phyloP scores from a whole-genome alignment of 2,113 vertebrate genomes.

The Psammodynastes pulverulentus region DNA sequence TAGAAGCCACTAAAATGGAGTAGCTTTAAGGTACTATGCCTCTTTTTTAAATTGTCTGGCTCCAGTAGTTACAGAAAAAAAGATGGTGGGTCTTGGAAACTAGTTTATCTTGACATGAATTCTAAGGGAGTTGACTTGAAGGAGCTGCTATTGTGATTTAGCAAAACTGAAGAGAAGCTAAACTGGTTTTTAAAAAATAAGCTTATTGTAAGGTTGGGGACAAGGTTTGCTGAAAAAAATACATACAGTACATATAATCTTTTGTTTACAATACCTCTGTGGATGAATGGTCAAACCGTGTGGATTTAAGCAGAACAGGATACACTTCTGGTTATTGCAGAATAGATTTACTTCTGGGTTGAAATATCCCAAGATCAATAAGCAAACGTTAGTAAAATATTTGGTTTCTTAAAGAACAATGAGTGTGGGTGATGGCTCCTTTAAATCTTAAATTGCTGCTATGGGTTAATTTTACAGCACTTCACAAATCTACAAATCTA shows the following conservation, averaged over 20 bases:
- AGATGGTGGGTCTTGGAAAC: not conserved
- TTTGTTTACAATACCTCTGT: not conserved
- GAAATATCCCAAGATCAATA: not conserved
- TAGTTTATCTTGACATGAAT: not conserved
- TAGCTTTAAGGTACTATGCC: not conserved
- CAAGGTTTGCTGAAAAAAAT: not conserved
- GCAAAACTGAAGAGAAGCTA: not conserved
- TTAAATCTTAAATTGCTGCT: not conserved
- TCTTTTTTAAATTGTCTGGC: not conserved
- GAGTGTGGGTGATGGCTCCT: not conserved
- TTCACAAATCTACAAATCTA: not conserved
- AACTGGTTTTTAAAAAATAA: not conserved
- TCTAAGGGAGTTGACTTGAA: not conserved
- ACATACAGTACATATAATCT: not conserved
- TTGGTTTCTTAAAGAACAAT: not conserved
- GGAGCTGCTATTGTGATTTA: not conserved
- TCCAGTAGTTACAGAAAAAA: not conserved
- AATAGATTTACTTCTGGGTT: not conserved
- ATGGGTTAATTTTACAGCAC: not conserved
- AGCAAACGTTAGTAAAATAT: not conserved
- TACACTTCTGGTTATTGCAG: not conserved
- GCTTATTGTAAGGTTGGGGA: not conserved
- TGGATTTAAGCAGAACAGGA: not conserved
- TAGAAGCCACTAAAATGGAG: not conserved
- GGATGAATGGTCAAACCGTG: not conserved